Base-by-base conservation (phyloP, 2,888 invertebrate genomes). In the Oscheius onirici region DNA sequence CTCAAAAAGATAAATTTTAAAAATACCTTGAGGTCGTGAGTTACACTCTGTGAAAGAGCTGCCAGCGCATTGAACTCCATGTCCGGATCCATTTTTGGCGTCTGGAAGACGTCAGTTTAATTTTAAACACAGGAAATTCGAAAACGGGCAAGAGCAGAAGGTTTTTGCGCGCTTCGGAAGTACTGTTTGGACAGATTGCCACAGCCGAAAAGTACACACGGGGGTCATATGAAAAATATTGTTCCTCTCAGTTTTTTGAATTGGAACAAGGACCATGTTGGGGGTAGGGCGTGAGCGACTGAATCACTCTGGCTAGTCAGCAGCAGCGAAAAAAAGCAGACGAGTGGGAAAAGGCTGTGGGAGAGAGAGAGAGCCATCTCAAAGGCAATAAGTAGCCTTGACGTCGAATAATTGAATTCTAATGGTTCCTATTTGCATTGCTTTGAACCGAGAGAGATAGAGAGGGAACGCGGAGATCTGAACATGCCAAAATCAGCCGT, bases 31-130 rank as follows among this genome's bases (percentile, higher is more conserved):
- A 97, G 93, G 89, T 97, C 97, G 87, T 92, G 92, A 86, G 97
- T 93, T 85, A 97, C 94, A 89, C 94, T 94, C 90, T 95, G 95
- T 89, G 96, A 96, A 84, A 96, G 91, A 88, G 93, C 94, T 89
- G 95, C 95, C 88, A 95, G 90, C 83, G 94, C 94, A 51, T 82
- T 82, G 75, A 82, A 84, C 71, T 84, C 82, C 58, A 78, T 78
- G 51, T 84, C 84, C 52, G 79, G 79, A 69, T 80, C 79, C 82
- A 82, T 80, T 54, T 17, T 44, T 22, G 26, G 34, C 10, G 41
- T 55, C 34, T 34, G 34, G 10, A 55, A 55, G 41, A 17, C 15
- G 55, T 28, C 26, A 15, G 11, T 22, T 15, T 3, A 28, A 22
- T 60, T 34, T 40, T 34, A 24, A 41, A 20, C 2, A 44, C 11